Evolutionary conservation across 2,888 invertebrate genomes (phyloP), one percentile per base, ranked within the genome.

Genomic region (Leptinotarsa haldemani): DNA sequence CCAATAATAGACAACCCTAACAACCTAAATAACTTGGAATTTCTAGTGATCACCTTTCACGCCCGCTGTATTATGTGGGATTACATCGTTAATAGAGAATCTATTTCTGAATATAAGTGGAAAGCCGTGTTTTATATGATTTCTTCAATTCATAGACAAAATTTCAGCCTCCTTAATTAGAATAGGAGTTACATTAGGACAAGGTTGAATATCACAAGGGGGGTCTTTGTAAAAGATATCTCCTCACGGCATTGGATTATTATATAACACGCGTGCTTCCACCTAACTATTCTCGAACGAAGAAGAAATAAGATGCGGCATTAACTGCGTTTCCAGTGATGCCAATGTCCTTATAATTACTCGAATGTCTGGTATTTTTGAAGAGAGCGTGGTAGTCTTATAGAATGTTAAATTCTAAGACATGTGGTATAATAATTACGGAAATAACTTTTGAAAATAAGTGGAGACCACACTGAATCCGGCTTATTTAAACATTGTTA

Each of bases 201-300:
- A 20, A 56, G 56, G 56, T 22, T 56, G 20, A 22, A 56, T 22
- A 56, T 56, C 56, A 56, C 56, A 4, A 56, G 22, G 56, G 56
- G 56, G 56, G 56, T 56, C 56, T 56, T 22, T 22, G 22, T 25
- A 56, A 22, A 56, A 56, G 22, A 56, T 13, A 20, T 56, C 4
- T 56, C 56, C 56, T 56, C 56, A 25, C 25, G 52, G 56, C 56
- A 56, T 56, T 22, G 22, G 22, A 56, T 56, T 56, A 56, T 25
- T 56, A 56, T 56, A 20, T 56, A 56, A 56, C 56, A 56, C 20
- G 56, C 56, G 56, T 56, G 56, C 56, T 56, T 56, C 56, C 18
- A 56, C 56, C 56, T 56, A 56, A 56, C 56, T 56, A 56, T 56
- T 22, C 20, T 22, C 15, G 22, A 13, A 16, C 56, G 56, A 56